A percentile compares a stretch with the other conserved stretches of the same genome.
Conservation (phyloP, 2,888 invertebrate genomes). For the Lamellibrachia columna region DNA sequence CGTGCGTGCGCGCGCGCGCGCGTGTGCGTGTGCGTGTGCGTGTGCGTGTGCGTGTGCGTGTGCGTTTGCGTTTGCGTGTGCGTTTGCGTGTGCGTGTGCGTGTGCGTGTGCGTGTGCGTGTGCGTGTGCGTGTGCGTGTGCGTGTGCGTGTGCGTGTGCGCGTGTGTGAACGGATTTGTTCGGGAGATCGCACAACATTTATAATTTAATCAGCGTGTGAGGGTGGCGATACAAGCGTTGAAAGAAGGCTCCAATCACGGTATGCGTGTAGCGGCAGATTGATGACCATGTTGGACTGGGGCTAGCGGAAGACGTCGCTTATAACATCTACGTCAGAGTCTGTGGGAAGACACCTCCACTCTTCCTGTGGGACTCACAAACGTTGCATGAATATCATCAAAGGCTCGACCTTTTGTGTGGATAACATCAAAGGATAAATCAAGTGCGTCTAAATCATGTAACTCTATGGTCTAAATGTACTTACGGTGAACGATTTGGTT, state of each 20-base stretch:
- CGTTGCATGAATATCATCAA: neutral
- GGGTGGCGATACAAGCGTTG: neutral
- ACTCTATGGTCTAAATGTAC: too few species aligned
- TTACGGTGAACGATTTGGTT: neutral
- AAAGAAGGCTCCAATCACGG: neutral
- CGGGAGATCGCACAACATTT: neutral
- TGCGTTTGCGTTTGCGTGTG: neutral
- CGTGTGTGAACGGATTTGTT: neutral
- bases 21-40: neutral
- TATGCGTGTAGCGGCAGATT: neutral
- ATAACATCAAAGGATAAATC: too few species aligned
- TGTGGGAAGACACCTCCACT: neutral
- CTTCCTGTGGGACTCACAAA: neutral
- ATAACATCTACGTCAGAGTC: neutral
- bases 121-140: neutral
- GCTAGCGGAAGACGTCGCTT: neutral
- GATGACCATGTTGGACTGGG: neutral
- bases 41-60: neutral
- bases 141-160: neutral
- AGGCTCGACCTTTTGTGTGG: neutral
- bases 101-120: neutral
- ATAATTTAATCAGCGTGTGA: neutral
- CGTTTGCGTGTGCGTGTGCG: neutral
- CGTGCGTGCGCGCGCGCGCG: neutral
- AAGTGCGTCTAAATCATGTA: neutral